Base-by-base conservation (phyloP, 2,888 invertebrate genomes). In the Chrysotoxum bicinctum region DNA sequence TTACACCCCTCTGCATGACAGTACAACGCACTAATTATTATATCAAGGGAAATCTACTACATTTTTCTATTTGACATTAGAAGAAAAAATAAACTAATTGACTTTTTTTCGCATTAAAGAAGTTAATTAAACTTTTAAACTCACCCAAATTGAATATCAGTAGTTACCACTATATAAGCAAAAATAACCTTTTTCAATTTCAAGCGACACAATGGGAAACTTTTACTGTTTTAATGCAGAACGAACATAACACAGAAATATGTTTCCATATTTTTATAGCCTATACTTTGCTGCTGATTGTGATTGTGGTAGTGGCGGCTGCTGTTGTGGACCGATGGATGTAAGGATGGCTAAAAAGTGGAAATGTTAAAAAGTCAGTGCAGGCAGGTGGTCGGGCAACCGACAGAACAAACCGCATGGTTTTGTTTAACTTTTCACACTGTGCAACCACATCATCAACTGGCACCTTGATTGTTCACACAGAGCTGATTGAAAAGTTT, bases 351-450 rank as follows among this genome's bases (percentile, higher is more conserved):
- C 26, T 26, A 5, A 19, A n/a, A n/a, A n/a, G n/a, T 43, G 62
- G 12, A 62, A 26, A 23, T 45, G 62, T 30, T n/a, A 30, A 30
- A 62, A 62, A 62, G 23, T 43, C 43, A 26, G 62, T 43, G 23
- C 23, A 64, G 62, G 37, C 14, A 32, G 3, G 14, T 21, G 60
- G 60, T 23, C 4, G 40, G 3, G 60, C 37, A 37, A 58, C 26
- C 26, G n/a, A 43, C 40, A 35, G n/a, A 62, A 62, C 60, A 45
- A 45, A 64, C 62, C 62, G n/a, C 62, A 64, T 64, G 43, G 43
- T 43, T 30, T 64, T 64, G 43, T 64, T 64, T 45, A 64, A 64
- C 62, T 64, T 64, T 64, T 64, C 62, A 45, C 62, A 64, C 62
- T 26, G 12, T 43, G 16, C 19, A 64, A 64, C 62, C 62, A 64